Base-by-base conservation (phyloP, 2,113 vertebrate genomes). In the Ophthalmotilapia sp. region DNA sequence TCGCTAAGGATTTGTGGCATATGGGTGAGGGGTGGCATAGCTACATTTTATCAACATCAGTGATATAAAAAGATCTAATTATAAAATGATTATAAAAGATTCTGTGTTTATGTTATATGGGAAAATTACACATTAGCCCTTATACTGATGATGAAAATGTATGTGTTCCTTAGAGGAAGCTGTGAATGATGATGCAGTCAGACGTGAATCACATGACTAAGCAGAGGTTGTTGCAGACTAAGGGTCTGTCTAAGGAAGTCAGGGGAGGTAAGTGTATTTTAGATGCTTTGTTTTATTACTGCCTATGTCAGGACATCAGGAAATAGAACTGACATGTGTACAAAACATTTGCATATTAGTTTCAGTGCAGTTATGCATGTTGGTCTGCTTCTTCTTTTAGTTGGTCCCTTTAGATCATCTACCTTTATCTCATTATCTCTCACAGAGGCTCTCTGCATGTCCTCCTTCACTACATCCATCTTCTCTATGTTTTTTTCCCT, bases 181-280 rank as follows among this genome's bases (percentile, higher is more conserved):
- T 54, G 19, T 15, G 89, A 83, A 93, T 85, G 89, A 95, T 91
- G 92, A 95, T 93, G 91, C 94, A 92, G 38, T 79, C 92, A 2
- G 88, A 91, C n/a, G 11, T 88, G 23, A 85, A 90, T 54, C 90
- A 95, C n/a, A 3, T 93, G 40, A 90, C 86, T 17, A 97, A 92
- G 89, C 96, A 96, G 84, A 94, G 90, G 85, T 95, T 51, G 88
- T 84, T 95, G 85, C 95, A 96, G 80, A 96, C 92, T 9, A 92
- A 91, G 89, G 91, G 94, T 90, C 93, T 97, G 89, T 93, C 95
- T 79, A 94, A 31, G 68, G 96, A 96, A 0, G 94, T 79, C 68
- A 89, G 90, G 60, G 93, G 96, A 95, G 95, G 97, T 97, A 83
- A 91, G 89, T 81, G 14, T 13, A 42, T 36, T 13, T 19, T 58